Conservation (phyloP, 92 coral and sea anemone species). For the Umimayanthus chanpuru region DNA sequence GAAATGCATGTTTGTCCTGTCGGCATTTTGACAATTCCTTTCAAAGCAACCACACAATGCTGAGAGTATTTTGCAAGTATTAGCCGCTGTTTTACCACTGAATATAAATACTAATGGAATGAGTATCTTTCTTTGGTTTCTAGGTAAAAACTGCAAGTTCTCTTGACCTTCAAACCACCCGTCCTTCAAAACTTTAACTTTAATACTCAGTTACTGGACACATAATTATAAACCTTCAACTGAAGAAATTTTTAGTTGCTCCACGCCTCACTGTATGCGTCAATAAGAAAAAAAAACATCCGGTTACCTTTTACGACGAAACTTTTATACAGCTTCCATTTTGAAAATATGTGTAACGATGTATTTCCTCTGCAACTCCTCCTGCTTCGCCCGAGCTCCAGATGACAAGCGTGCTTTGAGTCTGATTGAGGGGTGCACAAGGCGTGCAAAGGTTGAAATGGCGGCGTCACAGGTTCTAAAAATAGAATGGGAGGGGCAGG, state of each 20-base stretch:
- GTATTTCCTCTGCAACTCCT: constrained; percentile 40
- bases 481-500: constrained; percentile 58
- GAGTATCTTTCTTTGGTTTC: background rate
- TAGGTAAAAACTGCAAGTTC: background rate
- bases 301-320: constrained; percentile 24
- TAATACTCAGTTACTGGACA: background rate
- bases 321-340: constrained; percentile 15
- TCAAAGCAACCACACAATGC: constrained; percentile 1
- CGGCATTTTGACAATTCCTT: constrained; percentile 38
- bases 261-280: background rate
- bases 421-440: constrained; percentile 9
- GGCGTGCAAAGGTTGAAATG: constrained; percentile 11
- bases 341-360: constrained; percentile 6
- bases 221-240: background rate
- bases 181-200: background rate
- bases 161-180: constrained; percentile 22
- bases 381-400: background rate
- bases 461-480: constrained; percentile 49
- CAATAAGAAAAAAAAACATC: background rate
- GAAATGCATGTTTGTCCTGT: constrained; percentile 16
- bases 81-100: background rate
- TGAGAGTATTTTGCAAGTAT: background rate
- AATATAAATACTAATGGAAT: background rate
- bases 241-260: background rate
- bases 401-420: constrained; percentile 21